Evolutionary conservation across 2,113 vertebrate species (phyloP).

Genomic region (Tichodroma muraria): DNA sequence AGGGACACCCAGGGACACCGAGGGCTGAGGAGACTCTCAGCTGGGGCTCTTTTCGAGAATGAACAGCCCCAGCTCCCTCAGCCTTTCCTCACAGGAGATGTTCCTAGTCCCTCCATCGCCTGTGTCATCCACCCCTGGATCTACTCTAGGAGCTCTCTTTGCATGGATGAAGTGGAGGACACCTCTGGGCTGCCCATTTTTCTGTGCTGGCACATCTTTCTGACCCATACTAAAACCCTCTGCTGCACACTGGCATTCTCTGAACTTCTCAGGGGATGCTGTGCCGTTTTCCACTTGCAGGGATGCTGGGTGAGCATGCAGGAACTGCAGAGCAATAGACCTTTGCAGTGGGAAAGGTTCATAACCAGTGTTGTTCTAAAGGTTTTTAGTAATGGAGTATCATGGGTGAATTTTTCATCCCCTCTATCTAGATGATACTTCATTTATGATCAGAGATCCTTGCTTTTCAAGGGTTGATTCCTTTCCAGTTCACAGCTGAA

Average conservation of each 20-base stretch:
- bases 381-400: neutral
- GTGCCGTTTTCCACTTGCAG: neutral
- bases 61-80: neutral
- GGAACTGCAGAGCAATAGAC: neutral
- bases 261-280: neutral
- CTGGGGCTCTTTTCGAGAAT: neutral
- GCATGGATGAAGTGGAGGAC: neutral
- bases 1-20: accelerated
- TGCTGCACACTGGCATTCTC: neutral
- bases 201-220: neutral
- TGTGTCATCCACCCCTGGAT: too few relatives aligned
- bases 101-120: neutral
- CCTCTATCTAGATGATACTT: neutral
- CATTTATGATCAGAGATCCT: neutral
- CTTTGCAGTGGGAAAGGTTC: neutral
- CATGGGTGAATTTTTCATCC: neutral
- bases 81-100: neutral
- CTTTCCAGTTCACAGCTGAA: neutral
- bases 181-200: neutral
- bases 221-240: neutral
- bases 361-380: neutral
- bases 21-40: neutral
- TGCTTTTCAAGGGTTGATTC: neutral
- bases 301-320: accelerated
- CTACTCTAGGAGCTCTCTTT: neutral